phyloP scores from a whole-genome alignment of 2,113 vertebrate genomes.

The Nettapus auritus region DNA sequence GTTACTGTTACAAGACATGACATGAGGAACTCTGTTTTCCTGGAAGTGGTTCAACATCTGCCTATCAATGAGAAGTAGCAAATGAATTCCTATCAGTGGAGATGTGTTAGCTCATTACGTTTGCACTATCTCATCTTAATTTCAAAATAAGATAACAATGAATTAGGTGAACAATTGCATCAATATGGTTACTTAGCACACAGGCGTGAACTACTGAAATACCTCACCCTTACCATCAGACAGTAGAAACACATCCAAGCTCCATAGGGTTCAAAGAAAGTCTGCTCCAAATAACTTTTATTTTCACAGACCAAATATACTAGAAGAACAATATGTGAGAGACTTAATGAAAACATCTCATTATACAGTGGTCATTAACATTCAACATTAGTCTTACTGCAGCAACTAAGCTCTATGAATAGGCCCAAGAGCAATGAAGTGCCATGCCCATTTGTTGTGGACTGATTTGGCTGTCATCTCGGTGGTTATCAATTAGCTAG shows the following conservation, averaged over 20 bases:
- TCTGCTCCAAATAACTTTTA: background rate
- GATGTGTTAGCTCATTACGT: background rate
- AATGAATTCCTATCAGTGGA: accelerated
- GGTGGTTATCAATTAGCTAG: background rate
- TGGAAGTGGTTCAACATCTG: too few relatives aligned
- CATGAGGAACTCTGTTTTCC: too few relatives aligned
- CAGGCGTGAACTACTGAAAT: background rate
- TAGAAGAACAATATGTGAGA: background rate
- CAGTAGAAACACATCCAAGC: background rate
- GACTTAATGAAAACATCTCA: background rate
- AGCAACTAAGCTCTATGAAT: background rate
- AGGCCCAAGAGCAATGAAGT: background rate
- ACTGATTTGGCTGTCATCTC: background rate
- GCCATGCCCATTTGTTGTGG: background rate
- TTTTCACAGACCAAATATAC: background rate
- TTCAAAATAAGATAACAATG: background rate
- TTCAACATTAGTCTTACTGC: background rate
- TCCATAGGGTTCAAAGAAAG: background rate
- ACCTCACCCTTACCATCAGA: background rate
- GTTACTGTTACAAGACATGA: too few relatives aligned
- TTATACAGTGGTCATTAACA: background rate
- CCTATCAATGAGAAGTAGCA: too few relatives aligned
- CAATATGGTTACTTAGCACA: background rate
- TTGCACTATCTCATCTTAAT: background rate
- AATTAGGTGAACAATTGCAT: background rate